Evolutionary conservation across 2,113 vertebrate species (phyloP).

Genomic region (Promerops cafer): DNA sequence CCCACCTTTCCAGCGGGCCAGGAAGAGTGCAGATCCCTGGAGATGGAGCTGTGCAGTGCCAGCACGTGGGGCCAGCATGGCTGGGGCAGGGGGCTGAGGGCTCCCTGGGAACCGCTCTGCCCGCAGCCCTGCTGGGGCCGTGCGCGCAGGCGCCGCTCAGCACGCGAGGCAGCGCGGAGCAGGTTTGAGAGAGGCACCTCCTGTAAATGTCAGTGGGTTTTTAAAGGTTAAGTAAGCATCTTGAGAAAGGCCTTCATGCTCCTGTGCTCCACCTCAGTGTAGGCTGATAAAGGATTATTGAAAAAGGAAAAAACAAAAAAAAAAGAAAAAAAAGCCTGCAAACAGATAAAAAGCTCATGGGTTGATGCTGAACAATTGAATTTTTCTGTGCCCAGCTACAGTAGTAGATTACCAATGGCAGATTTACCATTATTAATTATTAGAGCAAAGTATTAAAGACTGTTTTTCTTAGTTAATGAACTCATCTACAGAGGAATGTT

Average conservation of each 20-base stretch:
- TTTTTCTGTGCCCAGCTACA: slow-evolving; percentile 34
- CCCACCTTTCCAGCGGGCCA: fast-evolving
- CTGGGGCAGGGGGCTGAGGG: not conserved
- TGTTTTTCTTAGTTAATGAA: slow-evolving; percentile 71
- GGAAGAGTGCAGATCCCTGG: fast-evolving
- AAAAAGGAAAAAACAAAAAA: not conserved
- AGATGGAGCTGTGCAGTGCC: not conserved
- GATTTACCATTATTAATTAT: slow-evolving; percentile 62
- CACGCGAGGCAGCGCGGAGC: not conserved
- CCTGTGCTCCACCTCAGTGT: slow-evolving; percentile 23
- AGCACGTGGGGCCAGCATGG: fast-evolving
- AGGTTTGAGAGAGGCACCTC: slow-evolving; percentile 34
- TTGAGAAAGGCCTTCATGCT: slow-evolving; percentile 55
- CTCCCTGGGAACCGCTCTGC: not conserved
- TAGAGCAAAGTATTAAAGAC: slow-evolving; percentile 56
- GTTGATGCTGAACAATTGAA: slow-evolving; percentile 44
- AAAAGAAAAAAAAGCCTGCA: not conserved
- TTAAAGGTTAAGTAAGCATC: slow-evolving; percentile 72
- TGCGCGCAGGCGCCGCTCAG: not conserved
- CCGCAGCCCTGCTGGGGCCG: not conserved
- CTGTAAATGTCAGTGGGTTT: slow-evolving; percentile 58
- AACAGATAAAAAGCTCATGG: slow-evolving; percentile 60
- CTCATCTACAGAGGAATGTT: slow-evolving; percentile 47
- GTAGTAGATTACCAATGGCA: slow-evolving; percentile 56
- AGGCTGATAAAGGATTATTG: slow-evolving; percentile 66